Evolutionary conservation across 2,113 vertebrate species (phyloP), one percentile per base, ranked within the genome.

Genomic region (Psophia crepitans): DNA sequence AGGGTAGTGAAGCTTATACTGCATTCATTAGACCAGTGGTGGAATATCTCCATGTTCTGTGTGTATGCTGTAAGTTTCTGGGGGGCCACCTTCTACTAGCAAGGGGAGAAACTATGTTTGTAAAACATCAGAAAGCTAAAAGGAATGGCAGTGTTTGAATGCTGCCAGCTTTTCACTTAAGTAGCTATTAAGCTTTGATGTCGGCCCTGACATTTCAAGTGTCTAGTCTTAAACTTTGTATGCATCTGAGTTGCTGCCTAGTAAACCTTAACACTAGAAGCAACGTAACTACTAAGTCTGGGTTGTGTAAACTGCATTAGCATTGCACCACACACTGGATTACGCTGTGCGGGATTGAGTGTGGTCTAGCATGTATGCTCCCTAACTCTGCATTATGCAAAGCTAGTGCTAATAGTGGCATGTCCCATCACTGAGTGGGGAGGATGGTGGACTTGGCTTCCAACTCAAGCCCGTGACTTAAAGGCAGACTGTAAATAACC

Each of bases 401-500:
- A 82, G 63, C 21, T n/a, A 37, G 70, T n/a, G 41, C 33, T 81
- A 32, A 48, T 26, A 57, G n/a, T 64, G 65, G 81, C 9, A 0
- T 66, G 37, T 84, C 65, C 68, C 65, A 2, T 61, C 41, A 5
- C 32, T 54, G 7, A 69, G 32, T 80, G 76, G 49, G 54, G 44
- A 90, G 30, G 16, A 12, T 70, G 85, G 56, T 43, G 51, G 49
- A 74, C 46, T 77, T 95, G 95, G 85, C 90, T 89, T 75, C 76
- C 64, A 79, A 1, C 64, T 92, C 28, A 44, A 95, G 92, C 85
- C 93, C 58, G 22, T 96, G 93, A 90, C 68, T 92, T 94, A 84
- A 92, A 96, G 27, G n/a, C 73, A 75, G 68, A 84, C 93, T 89
- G 83, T 95, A 97, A 96, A 97, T 97, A 97, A 93, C 94, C 48